A percentile compares a stretch with the other conserved stretches of the same genome.
These are phyloP conservation scores for Pygmarrhopalites habei DNA, from an alignment of 1,140 invertebrate genomes.

Conservation along the genomic window DNA sequence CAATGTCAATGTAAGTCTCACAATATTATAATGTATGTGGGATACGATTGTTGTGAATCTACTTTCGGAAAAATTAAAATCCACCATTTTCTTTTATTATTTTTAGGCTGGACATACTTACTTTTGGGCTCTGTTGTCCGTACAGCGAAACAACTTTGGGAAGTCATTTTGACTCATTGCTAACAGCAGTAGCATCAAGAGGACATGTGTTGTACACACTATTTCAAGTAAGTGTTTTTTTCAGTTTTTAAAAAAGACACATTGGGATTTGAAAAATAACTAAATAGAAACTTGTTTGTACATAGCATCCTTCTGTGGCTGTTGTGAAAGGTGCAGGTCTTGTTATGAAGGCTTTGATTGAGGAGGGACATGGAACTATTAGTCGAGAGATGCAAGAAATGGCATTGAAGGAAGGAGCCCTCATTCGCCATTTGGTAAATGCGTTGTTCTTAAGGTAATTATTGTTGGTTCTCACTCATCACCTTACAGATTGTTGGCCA, in stretches of 20 bases:
- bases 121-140: conserved; percentile 96
- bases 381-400: conserved; percentile 92
- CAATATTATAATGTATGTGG: too few species aligned
- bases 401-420: conserved; percentile 91
- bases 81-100: too few species aligned
- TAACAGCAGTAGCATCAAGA: conserved; percentile 77
- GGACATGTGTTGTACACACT: conserved; percentile 86
- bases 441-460: conserved; percentile 88
- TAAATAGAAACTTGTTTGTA: too few species aligned
- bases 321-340: conserved; percentile 97
- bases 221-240: conserved; percentile 64
- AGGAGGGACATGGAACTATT: conserved; percentile 86
- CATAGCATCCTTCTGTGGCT: conserved; percentile 87
- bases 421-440: conserved; percentile 84
- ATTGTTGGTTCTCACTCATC: too few species aligned
- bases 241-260: too few species aligned
- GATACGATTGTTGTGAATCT: too few species aligned
- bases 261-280: too few species aligned
- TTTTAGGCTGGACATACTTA: conserved; percentile 97
- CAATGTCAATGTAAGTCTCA: conserved; percentile 84
- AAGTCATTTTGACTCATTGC: conserved; percentile 88
- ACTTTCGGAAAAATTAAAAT: too few species aligned
- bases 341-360: conserved; percentile 94
- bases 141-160: conserved; percentile 99
- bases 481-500: too few species aligned